phyloP scores from a whole-genome alignment of 2,888 invertebrate species.

The Halictus quadricinctus region DNA sequence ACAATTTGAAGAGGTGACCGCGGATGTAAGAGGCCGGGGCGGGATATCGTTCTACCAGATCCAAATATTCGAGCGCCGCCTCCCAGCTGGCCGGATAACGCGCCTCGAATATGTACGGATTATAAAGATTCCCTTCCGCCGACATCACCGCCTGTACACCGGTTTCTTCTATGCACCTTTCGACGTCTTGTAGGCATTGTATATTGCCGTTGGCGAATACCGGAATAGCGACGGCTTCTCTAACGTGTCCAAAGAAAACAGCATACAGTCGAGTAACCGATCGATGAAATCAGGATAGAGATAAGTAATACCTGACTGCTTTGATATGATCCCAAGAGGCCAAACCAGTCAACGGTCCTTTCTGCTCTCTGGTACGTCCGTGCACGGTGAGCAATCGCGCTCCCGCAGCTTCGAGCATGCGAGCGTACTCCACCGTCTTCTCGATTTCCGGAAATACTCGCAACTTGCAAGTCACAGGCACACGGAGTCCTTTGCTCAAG shows the following conservation, averaged over 20 bases:
- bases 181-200: slow-evolving; percentile 93
- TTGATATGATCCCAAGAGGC: slow-evolving; percentile 97
- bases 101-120: slow-evolving; percentile 95
- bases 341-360: slow-evolving; percentile 96
- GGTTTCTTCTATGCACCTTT: slow-evolving; percentile 92
- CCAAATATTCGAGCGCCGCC: slow-evolving; percentile 93
- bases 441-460: slow-evolving; percentile 93
- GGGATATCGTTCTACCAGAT: slow-evolving; percentile 91
- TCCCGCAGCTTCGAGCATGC: slow-evolving; percentile 97
- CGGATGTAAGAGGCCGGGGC: slow-evolving; percentile 95
- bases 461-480: slow-evolving; percentile 99
- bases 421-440: slow-evolving; percentile 95
- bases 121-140: slow-evolving; percentile 98
- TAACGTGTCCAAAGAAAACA: slow-evolving; percentile 75
- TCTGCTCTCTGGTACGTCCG: slow-evolving; percentile 97
- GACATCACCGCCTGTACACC: slow-evolving; percentile 95
- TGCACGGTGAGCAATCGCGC: slow-evolving; percentile 96
- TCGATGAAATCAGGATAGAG: not conserved
- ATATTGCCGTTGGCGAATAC: slow-evolving; percentile 99
- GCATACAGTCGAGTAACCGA: not conserved
- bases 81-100: slow-evolving; percentile 93
- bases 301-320: slow-evolving; percentile 89
- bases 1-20: slow-evolving; percentile 98
- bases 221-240: slow-evolving; percentile 93
- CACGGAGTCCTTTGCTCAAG: slow-evolving; percentile 87